Percentiles rank a stretch among this genome's conserved stretches.
Evolutionary conservation across 2,797 vertebrate species (phyloP).

Genomic region (Rhynchotus rufescens): DNA sequence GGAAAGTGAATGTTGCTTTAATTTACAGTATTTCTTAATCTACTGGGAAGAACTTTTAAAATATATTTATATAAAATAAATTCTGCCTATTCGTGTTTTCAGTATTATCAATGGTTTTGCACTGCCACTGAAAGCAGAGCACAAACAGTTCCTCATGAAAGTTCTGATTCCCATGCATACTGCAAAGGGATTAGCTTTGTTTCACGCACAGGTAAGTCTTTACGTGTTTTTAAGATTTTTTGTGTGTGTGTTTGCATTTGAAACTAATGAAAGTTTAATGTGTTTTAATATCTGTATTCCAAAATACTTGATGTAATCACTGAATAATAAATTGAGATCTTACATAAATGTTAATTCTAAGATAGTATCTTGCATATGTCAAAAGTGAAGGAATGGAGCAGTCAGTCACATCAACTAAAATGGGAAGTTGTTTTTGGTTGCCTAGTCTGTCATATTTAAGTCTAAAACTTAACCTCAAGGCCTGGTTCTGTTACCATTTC

Average conservation of each 20-base stretch:
- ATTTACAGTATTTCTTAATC: slow-evolving; percentile 8
- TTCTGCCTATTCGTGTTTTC: slow-evolving; percentile 73
- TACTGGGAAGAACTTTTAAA: not conserved
- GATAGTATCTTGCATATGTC: not conserved
- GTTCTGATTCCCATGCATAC: slow-evolving; percentile 98
- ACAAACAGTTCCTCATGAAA: slow-evolving; percentile 99
- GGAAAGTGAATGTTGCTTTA: not conserved
- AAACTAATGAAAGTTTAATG: not conserved
- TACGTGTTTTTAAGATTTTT: slow-evolving; percentile 23
- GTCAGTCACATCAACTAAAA: not conserved
- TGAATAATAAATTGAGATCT: not conserved
- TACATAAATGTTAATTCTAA: too few relatives aligned
- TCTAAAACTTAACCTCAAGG: slow-evolving; percentile 5
- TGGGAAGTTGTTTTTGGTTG: not conserved
- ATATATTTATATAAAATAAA: slow-evolving; percentile 36
- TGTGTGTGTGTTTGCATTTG: slow-evolving; percentile 22
- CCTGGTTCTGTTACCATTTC: not conserved
- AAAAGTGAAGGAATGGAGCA: not conserved
- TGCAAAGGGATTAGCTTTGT: slow-evolving; percentile 92
- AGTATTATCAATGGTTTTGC: slow-evolving; percentile 99
- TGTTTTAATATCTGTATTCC: not conserved
- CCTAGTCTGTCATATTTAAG: not conserved
- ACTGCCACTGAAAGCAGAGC: slow-evolving; percentile 96
- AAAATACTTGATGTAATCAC: not conserved
- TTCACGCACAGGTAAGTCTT: slow-evolving; percentile 94